These are phyloP conservation scores for Psococerastis gibbosa DNA, from an alignment of 2,888 invertebrate genomes.

Conservation along the genomic window DNA sequence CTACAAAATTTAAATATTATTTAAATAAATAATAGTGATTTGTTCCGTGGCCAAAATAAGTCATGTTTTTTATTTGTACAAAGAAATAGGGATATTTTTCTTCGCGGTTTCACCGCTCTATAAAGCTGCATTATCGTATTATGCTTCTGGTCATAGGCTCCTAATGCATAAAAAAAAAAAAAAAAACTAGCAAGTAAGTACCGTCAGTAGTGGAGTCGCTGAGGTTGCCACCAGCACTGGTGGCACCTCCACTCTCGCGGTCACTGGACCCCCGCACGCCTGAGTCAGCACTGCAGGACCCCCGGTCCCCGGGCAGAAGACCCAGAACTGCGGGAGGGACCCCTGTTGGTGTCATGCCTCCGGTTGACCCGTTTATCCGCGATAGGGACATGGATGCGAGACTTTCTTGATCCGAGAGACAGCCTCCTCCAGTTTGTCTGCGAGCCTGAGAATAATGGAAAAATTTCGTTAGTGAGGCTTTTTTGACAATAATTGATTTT, in stretches of 20 bases:
- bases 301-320: slow-evolving; percentile 44
- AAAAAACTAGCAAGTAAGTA: slow-evolving; percentile 20
- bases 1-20: too few species aligned
- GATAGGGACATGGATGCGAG: slow-evolving; percentile 46
- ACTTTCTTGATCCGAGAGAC: slow-evolving; percentile 70
- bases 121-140: too few species aligned
- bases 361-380: slow-evolving; percentile 31
- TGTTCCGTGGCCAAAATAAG: too few species aligned
- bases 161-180: slow-evolving; percentile 18
- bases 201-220: slow-evolving; percentile 64
- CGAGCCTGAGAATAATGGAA: too few species aligned
- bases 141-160: too few species aligned
- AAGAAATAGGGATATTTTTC: too few species aligned
- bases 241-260: slow-evolving; percentile 56
- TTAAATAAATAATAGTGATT: too few species aligned
- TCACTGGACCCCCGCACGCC: slow-evolving; percentile 72
- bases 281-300: slow-evolving; percentile 73
- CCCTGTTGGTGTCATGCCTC: slow-evolving; percentile 16
- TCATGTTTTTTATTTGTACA: too few species aligned
- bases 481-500: too few species aligned
- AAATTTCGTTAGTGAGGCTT: too few species aligned
- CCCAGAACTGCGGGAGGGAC: slow-evolving; percentile 18
- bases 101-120: too few species aligned
- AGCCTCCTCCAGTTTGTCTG: slow-evolving; percentile 53
- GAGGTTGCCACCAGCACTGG: slow-evolving; percentile 63